A percentile compares a stretch with the other conserved stretches of the same genome.
Evolutionary conservation across 2,888 invertebrate species (phyloP).

Genomic region (Anoncus sp.): DNA sequence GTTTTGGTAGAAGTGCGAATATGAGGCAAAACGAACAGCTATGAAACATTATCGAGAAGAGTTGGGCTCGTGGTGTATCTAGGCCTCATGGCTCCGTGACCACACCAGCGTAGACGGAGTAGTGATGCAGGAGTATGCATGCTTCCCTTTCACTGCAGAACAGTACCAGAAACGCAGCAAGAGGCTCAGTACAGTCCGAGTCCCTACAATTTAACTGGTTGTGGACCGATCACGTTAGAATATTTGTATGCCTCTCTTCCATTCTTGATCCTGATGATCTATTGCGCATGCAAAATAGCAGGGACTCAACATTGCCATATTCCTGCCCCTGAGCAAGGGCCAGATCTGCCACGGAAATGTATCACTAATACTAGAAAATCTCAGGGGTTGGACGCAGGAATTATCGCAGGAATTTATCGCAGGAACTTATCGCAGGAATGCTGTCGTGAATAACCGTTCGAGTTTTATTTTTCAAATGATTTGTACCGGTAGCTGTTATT

Average conservation of each 20-base stretch:
- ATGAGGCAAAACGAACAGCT: slow-evolving; percentile 10
- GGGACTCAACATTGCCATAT: too few relatives aligned
- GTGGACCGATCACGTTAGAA: not conserved
- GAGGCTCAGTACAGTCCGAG: slow-evolving; percentile 24
- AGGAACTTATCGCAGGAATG: not conserved
- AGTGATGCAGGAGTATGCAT: slow-evolving; percentile 49
- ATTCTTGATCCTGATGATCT: not conserved
- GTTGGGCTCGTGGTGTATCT: slow-evolving; percentile 47
- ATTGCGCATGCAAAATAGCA: not conserved
- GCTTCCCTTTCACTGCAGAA: slow-evolving; percentile 70
- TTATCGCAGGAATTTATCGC: too few relatives aligned
- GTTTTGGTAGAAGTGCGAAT: slow-evolving; percentile 1
- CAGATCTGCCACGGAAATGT: too few relatives aligned
- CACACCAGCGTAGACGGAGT: slow-evolving; percentile 54
- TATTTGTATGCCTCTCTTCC: not conserved
- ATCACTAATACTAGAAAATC: too few relatives aligned
- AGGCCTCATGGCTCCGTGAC: slow-evolving; percentile 63
- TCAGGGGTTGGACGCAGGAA: too few relatives aligned
- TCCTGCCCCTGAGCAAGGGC: too few relatives aligned
- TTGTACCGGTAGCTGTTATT: not conserved
- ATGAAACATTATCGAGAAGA: slow-evolving; percentile 51
- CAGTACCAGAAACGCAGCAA: slow-evolving; percentile 49
- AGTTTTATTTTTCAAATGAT: not conserved
- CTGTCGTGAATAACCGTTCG: not conserved
- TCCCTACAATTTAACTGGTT: slow-evolving; percentile 7